Evolutionary conservation across 2,888 invertebrate species (phyloP).

Genomic region (Hirtodrosophila alboralis): DNA sequence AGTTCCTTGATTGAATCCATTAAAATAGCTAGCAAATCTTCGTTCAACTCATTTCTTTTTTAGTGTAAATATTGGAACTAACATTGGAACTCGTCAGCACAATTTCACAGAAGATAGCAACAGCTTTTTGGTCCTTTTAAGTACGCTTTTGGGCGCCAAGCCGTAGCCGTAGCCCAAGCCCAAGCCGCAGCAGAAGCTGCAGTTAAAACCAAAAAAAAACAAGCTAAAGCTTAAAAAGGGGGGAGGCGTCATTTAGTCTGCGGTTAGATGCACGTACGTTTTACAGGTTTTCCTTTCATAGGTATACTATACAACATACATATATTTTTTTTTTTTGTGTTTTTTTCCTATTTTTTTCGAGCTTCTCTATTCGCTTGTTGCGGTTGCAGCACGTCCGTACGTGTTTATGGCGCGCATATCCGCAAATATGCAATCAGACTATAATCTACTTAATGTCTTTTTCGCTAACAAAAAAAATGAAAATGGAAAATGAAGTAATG

Average conservation of each 20-base stretch:
- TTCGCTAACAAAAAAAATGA: conserved; percentile 51
- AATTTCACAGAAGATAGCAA: conserved; percentile 11
- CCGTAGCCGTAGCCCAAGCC: conserved; percentile 21
- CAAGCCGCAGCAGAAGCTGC: conserved; percentile 23
- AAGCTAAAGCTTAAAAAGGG: no score
- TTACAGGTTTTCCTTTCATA: conserved; percentile 68
- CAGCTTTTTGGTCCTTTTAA: conserved; percentile 46
- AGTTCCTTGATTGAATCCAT: no score
- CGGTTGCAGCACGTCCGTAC: conserved; percentile 80
- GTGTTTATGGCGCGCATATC: conserved; percentile 80
- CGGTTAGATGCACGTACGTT: conserved; percentile 78
- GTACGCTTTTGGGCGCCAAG: conserved; percentile 11
- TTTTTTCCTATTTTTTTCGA: conserved; percentile 30
- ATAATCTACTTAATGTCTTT: conserved; percentile 80
- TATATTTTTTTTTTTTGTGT: conserved; percentile 4
- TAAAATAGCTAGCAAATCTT: no score
- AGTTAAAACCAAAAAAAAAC: no score
- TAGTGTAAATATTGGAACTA: no score
- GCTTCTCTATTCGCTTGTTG: conserved; percentile 58
- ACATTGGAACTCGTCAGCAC: conserved; percentile 16
- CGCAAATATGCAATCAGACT: conserved; percentile 80
- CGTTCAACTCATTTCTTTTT: no score
- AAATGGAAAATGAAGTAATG: conserved; percentile 74
- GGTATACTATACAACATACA: no score
- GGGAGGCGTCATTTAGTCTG: conserved; percentile 75